Percentiles rank a stretch among this genome's conserved stretches.
Conservation (phyloP, 2,797 vertebrate species). For the Mycteria americana region DNA sequence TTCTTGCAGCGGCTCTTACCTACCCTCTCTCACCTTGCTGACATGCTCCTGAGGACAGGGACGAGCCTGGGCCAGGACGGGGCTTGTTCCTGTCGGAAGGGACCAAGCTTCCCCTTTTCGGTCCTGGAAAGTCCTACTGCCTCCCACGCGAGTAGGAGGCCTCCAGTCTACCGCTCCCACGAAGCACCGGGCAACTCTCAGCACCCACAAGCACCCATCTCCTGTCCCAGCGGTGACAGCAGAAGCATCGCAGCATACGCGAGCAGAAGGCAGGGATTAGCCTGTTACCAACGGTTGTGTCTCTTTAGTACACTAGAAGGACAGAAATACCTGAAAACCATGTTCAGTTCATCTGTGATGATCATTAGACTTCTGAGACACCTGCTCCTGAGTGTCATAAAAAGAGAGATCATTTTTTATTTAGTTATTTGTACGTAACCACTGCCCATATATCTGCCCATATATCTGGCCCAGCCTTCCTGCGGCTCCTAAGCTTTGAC, state of each 20-base stretch:
- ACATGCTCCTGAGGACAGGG: not conserved
- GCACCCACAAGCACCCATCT: not conserved
- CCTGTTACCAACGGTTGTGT: not conserved
- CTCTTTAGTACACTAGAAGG: not conserved
- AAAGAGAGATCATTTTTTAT: not conserved
- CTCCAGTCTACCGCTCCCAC: not conserved
- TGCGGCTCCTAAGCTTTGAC: not conserved
- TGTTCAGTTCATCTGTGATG: not conserved
- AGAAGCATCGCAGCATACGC: rapidly evolving
- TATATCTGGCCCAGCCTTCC: not conserved
- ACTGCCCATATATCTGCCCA: not conserved
- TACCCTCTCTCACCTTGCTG: not conserved
- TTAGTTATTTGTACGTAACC: not conserved
- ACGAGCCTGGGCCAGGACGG: not conserved
- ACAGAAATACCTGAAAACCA: not conserved
- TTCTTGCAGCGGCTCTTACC: not conserved
- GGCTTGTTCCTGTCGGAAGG: not conserved
- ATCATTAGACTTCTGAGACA: not conserved
- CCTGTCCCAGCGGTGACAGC: not conserved
- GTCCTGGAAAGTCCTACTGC: not conserved
- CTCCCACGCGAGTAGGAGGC: not conserved
- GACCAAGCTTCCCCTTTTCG: not conserved
- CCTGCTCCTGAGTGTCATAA: not conserved
- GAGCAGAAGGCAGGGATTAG: not conserved
- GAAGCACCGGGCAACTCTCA: not conserved